Evolutionary conservation across 1,140 invertebrate species (phyloP).

Genomic region (Notospermus geniculatus): DNA sequence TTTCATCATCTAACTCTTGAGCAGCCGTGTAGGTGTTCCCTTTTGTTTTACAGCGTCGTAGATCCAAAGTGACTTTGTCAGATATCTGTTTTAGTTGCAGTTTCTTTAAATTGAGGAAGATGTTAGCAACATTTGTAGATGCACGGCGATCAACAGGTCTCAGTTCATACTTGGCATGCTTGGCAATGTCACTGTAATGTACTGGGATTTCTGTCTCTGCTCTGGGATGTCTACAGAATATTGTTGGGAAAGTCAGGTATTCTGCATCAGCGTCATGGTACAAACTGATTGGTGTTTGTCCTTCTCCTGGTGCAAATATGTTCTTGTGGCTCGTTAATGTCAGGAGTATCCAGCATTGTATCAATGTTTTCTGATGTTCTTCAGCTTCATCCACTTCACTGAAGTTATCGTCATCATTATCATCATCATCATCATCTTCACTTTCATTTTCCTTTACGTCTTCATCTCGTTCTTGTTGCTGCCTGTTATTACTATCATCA

Average conservation of each 20-base stretch:
- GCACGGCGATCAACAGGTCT: constrained; percentile 21
- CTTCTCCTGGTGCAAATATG: constrained; percentile 27
- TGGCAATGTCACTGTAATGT: too few relatives aligned
- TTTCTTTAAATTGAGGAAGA: constrained; percentile 30
- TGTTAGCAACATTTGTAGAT: constrained; percentile 17
- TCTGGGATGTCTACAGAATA: constrained; percentile 26
- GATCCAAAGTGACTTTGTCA: constrained; percentile 20
- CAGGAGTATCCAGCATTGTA: too few relatives aligned
- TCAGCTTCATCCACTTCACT: too few relatives aligned
- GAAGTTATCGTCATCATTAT: too few relatives aligned
- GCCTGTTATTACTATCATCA: too few relatives aligned
- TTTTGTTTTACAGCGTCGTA: constrained; percentile 21
- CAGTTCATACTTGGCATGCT: constrained; percentile 26
- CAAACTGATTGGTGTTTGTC: constrained; percentile 17
- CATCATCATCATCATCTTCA: too few relatives aligned
- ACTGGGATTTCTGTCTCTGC: too few relatives aligned
- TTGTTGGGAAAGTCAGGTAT: constrained; percentile 23
- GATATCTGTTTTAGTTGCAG: constrained; percentile 27
- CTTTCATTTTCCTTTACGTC: too few relatives aligned
- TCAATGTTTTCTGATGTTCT: too few relatives aligned
- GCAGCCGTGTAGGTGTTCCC: constrained; percentile 23
- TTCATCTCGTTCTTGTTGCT: too few relatives aligned
- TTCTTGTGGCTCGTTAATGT: too few relatives aligned
- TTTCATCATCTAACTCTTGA: constrained; percentile 14
- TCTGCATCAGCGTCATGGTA: constrained; percentile 17